phyloP scores from a whole-genome alignment of 2,113 vertebrate species.

The Rynchops niger region DNA sequence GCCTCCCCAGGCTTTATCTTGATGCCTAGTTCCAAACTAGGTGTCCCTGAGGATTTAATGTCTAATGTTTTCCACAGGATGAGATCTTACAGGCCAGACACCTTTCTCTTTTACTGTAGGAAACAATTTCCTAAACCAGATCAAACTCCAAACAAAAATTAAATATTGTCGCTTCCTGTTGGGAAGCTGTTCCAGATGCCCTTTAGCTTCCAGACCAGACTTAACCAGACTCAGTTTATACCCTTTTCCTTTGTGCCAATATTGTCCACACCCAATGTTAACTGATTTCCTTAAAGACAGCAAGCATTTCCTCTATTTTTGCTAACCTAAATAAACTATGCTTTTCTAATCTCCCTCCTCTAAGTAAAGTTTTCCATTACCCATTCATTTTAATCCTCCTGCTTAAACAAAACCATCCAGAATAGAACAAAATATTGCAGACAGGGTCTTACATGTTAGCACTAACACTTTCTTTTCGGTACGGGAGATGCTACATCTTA shows the following conservation, averaged over 20 bases:
- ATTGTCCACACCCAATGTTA: not conserved
- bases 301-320: not conserved
- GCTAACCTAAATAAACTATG: not conserved
- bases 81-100: not conserved
- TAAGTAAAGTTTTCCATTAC: not conserved
- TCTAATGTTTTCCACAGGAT: not conserved
- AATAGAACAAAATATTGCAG: not conserved
- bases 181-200: not conserved
- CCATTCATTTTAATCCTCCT: not conserved
- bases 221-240: not conserved
- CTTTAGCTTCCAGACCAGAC: not conserved
- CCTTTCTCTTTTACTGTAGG: not conserved
- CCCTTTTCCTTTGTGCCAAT: not conserved
- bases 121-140: not conserved
- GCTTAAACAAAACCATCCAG: not conserved
- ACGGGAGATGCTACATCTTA: not conserved
- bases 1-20: not conserved
- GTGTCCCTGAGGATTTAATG: not conserved
- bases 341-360: not conserved
- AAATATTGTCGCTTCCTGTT: not conserved
- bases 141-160: not conserved
- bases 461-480: not conserved
- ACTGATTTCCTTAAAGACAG: not conserved
- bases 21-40: not conserved
- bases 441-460: not conserved